Base-by-base conservation (phyloP, 2,888 invertebrate genomes). In the Watsonalla cultraria region DNA sequence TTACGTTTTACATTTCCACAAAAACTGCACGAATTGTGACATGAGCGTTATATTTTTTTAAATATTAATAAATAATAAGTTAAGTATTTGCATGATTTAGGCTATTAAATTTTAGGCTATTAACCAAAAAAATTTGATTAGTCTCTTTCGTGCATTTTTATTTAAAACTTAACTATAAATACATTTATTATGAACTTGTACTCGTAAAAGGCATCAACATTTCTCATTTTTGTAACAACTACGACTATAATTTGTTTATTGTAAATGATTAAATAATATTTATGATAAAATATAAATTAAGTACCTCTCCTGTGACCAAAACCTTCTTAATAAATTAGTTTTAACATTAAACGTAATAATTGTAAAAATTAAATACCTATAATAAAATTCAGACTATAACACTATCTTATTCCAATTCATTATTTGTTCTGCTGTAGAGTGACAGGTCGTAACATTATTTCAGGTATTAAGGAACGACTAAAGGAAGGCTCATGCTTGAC, bases 1-100 rank as follows among this genome's bases (percentile, higher is more conserved):
- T 88, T 87, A 88, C 86, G 59, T 73, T 70, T 72, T 76, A 64
- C 64, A 75, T 66, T 68, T 63, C 63, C 66, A 58, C 62, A 68
- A 69, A 67, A 61, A 55, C 59, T 66, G 65, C 70, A 71, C 62
- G 66, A 70, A 71, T 59, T 59, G 45, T 54, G 48, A 51, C 46
- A 52, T 39, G 46, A 34, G 37, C 35, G 47, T 45, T 51, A 57
- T 37, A 45, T 51, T 46, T 46, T 9, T 46, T 37, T 33, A 8
- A 49, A 48, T 45, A 62, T 68, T 56, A 65, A 65, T 65, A 57
- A 54, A 56, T 56, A 48, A 53, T 55, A 62, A 58, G 55, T 54
- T 57, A 55, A 37, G 47, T 47, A 52, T 64, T 58, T 56, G 33
- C 45, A 52, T 51, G 35, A 39, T 39, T 52, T 51, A 46, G 34